These are phyloP conservation scores for Pseudanteris insignis DNA, from an alignment of 2,888 invertebrate species.

Conservation along the genomic window DNA sequence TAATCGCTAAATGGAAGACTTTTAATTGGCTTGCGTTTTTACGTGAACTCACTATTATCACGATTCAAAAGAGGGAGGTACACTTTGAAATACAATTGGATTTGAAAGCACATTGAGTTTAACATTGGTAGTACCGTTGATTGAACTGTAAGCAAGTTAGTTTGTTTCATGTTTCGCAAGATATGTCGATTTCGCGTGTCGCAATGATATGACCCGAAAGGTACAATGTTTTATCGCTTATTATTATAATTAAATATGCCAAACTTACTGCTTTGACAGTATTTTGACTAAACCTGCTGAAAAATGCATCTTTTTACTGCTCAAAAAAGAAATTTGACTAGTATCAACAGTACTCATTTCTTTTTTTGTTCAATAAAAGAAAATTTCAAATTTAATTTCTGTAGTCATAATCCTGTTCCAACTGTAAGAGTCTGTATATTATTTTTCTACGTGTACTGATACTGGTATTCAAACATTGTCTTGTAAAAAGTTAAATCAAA, in stretches of 20 bases:
- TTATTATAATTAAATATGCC: too few relatives aligned
- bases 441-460: too few relatives aligned
- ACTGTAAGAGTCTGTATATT: too few relatives aligned
- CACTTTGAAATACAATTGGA: slow-evolving; percentile 41
- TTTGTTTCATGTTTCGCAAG: slow-evolving; percentile 21
- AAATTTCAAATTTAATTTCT: too few relatives aligned
- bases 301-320: too few relatives aligned
- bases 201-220: slow-evolving; percentile 12
- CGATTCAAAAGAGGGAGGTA: slow-evolving; percentile 41
- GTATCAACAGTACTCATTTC: too few relatives aligned
- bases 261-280: too few relatives aligned
- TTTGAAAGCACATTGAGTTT: slow-evolving; percentile 39
- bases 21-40: slow-evolving; percentile 45
- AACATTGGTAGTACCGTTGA: slow-evolving; percentile 23
- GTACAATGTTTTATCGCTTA: slow-evolving; percentile 23
- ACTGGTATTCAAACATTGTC: slow-evolving; percentile 10
- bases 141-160: slow-evolving; percentile 15
- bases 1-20: slow-evolving; percentile 44
- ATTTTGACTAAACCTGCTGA: too few relatives aligned
- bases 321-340: too few relatives aligned
- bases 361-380: too few relatives aligned
- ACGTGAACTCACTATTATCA: slow-evolving; percentile 42
- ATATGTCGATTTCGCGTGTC: slow-evolving; percentile 15
- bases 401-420: too few relatives aligned
- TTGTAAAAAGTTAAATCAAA: slow-evolving; percentile 15